phyloP scores from a whole-genome alignment of 92 coral and sea anemone genomes.

The Galaxea fascicularis region DNA sequence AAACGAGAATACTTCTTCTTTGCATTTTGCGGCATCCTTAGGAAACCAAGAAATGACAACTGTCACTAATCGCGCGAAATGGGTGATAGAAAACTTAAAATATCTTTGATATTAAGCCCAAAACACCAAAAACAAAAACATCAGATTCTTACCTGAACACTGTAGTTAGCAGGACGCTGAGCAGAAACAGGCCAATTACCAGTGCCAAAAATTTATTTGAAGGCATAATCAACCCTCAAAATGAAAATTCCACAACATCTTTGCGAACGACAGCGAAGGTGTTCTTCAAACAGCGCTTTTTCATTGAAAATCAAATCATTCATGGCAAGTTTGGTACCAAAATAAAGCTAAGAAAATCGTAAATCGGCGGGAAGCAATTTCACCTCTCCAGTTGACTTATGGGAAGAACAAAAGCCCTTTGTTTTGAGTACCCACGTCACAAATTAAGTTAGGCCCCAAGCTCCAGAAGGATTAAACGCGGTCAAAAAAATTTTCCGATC shows the following conservation, averaged over 20 bases:
- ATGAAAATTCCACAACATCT: neutral
- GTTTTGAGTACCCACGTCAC: slow-evolving; percentile 26
- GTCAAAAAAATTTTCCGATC: slow-evolving; percentile 22
- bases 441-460: slow-evolving; percentile 41
- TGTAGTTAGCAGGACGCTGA: neutral
- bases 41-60: slow-evolving; percentile 34
- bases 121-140: slow-evolving; percentile 35
- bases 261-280: slow-evolving; percentile 12
- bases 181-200: slow-evolving; percentile 17
- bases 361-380: slow-evolving; percentile 47
- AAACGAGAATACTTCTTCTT: slow-evolving; percentile 35
- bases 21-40: slow-evolving; percentile 35
- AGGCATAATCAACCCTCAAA: slow-evolving; percentile 26
- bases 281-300: slow-evolving; percentile 34
- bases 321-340: slow-evolving; percentile 37
- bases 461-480: slow-evolving; percentile 17
- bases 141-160: slow-evolving; percentile 50
- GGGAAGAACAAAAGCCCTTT: slow-evolving; percentile 42
- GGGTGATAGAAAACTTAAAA: slow-evolving; percentile 31
- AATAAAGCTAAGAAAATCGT: slow-evolving; percentile 14
- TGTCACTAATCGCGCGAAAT: slow-evolving; percentile 22
- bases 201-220: slow-evolving; percentile 21
- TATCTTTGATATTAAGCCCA: slow-evolving; percentile 20
- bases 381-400: slow-evolving; percentile 44
- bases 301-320: neutral